phyloP scores from a whole-genome alignment of 2,797 vertebrate species.

The Harpagifer antarcticus region DNA sequence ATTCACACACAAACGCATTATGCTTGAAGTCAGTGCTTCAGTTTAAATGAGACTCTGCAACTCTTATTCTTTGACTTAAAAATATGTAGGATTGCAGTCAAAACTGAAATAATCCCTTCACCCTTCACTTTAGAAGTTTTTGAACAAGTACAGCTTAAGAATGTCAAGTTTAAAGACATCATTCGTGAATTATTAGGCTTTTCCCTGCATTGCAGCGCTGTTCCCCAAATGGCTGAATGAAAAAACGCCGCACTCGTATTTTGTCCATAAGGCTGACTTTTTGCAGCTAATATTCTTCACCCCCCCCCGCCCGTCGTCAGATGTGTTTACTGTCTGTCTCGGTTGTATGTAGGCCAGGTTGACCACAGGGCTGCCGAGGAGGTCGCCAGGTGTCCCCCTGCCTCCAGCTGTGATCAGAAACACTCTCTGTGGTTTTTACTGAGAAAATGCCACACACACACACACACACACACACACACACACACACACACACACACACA shows the following conservation, averaged over 20 bases:
- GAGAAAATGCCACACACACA: constrained; percentile 50
- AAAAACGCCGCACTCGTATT: background rate
- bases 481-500: too few relatives aligned
- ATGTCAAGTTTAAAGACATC: background rate
- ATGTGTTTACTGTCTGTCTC: constrained; percentile 18
- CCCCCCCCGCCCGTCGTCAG: background rate
- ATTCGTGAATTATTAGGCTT: background rate
- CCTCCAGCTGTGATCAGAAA: constrained; percentile 69
- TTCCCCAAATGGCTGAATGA: background rate
- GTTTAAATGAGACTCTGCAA: background rate
- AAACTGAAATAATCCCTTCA: background rate
- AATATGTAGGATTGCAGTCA: background rate
- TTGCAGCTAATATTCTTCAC: background rate
- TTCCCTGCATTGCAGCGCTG: background rate
- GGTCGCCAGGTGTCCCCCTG: constrained; percentile 66
- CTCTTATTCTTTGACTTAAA: background rate
- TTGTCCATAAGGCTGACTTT: background rate
- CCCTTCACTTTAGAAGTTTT: background rate
- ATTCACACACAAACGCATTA: background rate
- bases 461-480: too few relatives aligned
- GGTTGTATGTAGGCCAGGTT: constrained; percentile 65
- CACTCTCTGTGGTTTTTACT: constrained; percentile 59
- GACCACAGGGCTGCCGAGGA: constrained; percentile 57
- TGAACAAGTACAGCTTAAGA: background rate
- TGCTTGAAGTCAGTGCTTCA: background rate